Percentiles rank a stretch among this genome's conserved stretches.
phyloP scores from a whole-genome alignment of 2,113 vertebrate genomes.

The Ophthalmolycus amberensis region DNA sequence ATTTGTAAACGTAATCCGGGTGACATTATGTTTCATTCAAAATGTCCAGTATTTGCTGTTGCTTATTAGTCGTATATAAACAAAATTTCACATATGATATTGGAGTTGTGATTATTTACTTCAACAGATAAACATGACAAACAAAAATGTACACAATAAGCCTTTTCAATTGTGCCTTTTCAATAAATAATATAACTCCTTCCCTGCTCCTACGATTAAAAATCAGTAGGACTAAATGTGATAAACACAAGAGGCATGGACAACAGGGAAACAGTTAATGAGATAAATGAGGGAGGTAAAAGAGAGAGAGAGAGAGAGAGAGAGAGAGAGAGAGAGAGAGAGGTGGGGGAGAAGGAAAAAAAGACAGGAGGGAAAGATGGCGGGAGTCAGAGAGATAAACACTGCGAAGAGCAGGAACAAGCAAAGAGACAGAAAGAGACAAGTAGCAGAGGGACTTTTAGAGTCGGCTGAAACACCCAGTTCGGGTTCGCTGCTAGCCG shows the following conservation, averaged over 20 bases:
- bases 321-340: neutral
- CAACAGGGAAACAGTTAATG: neutral
- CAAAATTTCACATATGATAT: neutral
- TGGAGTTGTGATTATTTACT: neutral
- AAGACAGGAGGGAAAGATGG: neutral
- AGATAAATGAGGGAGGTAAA: neutral
- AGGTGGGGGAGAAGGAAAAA: neutral
- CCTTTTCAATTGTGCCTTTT: neutral
- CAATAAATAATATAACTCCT: neutral
- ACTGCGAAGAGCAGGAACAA: neutral
- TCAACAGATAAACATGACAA: neutral
- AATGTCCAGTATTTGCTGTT: neutral
- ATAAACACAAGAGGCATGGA: neutral
- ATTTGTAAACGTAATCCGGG: neutral
- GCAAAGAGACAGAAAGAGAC: conserved; percentile 12
- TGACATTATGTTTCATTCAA: neutral
- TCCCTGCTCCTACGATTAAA: neutral
- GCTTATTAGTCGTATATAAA: neutral
- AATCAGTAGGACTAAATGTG: neutral
- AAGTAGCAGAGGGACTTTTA: conserved; percentile 17
- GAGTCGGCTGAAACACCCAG: conserved; percentile 20
- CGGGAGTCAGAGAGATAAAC: conserved; percentile 19
- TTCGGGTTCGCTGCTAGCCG: conserved; percentile 20
- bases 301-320: neutral
- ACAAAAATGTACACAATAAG: neutral